phyloP scores from a whole-genome alignment of 2,113 vertebrate species.

The Pimephales promelas region DNA sequence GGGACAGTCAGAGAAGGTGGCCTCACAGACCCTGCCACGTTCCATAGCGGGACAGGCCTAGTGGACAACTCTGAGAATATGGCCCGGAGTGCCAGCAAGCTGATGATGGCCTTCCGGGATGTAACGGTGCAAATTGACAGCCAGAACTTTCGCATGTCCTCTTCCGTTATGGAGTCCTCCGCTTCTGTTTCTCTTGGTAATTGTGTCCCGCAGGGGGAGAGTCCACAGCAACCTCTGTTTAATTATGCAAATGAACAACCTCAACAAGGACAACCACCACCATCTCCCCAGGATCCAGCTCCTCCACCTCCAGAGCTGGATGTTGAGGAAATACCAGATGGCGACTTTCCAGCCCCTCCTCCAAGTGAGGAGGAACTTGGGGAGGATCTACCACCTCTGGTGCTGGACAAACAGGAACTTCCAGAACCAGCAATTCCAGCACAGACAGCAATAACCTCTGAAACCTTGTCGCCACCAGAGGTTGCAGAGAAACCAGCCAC shows the following conservation, averaged over 20 bases:
- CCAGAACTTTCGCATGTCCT: constrained; percentile 93
- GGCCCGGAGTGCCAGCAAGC: constrained; percentile 85
- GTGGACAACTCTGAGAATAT: constrained; percentile 75
- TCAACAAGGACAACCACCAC: constrained; percentile 60
- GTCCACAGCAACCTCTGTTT: constrained; percentile 53
- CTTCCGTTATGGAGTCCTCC: constrained; percentile 82
- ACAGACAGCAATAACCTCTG: constrained; percentile 41
- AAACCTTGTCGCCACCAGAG: constrained; percentile 33
- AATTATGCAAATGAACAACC: constrained; percentile 52
- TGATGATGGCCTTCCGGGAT: constrained; percentile 98
- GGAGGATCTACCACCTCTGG: constrained; percentile 65
- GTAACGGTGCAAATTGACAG: constrained; percentile 96
- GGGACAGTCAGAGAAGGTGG: constrained; percentile 56
- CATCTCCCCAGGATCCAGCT: constrained; percentile 66
- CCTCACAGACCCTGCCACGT: constrained; percentile 50
- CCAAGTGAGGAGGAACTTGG: constrained; percentile 71
- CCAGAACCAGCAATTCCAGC: constrained; percentile 31
- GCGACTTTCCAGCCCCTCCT: constrained; percentile 76
- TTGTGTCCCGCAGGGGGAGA: constrained; percentile 75
- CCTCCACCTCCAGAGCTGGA: constrained; percentile 65
- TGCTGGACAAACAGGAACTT: constrained; percentile 65
- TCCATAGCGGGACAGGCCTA: constrained; percentile 52
- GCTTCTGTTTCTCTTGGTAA: constrained; percentile 90
- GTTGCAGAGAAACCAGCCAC: constrained; percentile 35
- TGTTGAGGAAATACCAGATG: constrained; percentile 59